Percentiles rank a stretch among this genome's conserved stretches.
phyloP scores from a whole-genome alignment of 2,888 invertebrate species.

The Cheilosia vulpina region DNA sequence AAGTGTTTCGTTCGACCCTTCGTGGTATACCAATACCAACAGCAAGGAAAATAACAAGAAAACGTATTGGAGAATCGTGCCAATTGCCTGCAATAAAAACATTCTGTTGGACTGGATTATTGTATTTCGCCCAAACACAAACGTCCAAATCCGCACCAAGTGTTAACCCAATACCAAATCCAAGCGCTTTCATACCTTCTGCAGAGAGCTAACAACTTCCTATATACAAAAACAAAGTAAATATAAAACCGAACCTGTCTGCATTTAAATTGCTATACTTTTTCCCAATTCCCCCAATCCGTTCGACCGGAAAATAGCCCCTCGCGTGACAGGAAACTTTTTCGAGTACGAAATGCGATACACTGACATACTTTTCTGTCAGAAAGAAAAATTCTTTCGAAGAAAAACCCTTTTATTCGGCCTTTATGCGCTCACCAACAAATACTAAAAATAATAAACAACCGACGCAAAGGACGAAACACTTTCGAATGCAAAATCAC shows the following conservation, averaged over 20 bases:
- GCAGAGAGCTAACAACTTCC: not conserved
- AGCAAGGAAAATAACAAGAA: slow-evolving; percentile 4
- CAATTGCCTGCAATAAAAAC: slow-evolving; percentile 34
- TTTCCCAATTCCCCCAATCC: slow-evolving; percentile 5
- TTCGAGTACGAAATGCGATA: slow-evolving; percentile 35
- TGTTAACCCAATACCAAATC: slow-evolving; percentile 23
- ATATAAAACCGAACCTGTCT: slow-evolving; percentile 27
- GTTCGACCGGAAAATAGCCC: slow-evolving; percentile 15
- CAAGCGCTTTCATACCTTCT: slow-evolving; percentile 13
- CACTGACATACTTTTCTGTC: slow-evolving; percentile 6
- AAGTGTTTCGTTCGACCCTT: slow-evolving; percentile 18
- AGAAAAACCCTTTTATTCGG: slow-evolving; percentile 35
- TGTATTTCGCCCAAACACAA: slow-evolving; percentile 2
- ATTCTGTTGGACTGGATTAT: slow-evolving; percentile 45
- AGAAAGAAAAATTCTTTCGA: not conserved
- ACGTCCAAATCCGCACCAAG: slow-evolving; percentile 17
- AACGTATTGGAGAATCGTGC: slow-evolving; percentile 40
- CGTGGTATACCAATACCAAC: not conserved
- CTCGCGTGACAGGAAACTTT: slow-evolving; percentile 26
- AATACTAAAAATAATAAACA: slow-evolving; percentile 18
- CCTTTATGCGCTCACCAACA: slow-evolving; percentile 29
- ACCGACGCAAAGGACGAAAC: slow-evolving; percentile 27
- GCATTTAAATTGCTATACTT: slow-evolving; percentile 55
- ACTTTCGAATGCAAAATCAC: slow-evolving; percentile 58
- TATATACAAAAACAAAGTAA: slow-evolving; percentile 8